phyloP scores from a whole-genome alignment of 2,113 vertebrate species.

The Sitta europaea region DNA sequence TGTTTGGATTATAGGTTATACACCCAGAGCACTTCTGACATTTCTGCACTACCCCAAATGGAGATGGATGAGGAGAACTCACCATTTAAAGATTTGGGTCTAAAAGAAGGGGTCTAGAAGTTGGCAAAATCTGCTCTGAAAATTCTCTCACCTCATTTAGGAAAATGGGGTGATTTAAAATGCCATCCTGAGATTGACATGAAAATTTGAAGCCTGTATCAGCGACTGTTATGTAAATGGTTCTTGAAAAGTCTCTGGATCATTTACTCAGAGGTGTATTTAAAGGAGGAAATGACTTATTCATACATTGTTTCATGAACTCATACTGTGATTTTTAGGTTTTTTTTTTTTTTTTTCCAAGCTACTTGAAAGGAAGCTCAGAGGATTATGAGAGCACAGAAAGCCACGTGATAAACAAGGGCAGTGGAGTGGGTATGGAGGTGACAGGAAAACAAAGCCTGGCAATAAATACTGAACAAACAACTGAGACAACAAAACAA shows the following conservation, averaged over 20 bases:
- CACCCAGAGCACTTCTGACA: background rate
- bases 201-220: constrained; percentile 49
- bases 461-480: background rate
- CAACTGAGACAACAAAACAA: background rate
- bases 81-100: background rate
- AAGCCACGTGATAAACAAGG: background rate
- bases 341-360: background rate
- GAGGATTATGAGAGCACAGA: background rate
- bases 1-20: background rate
- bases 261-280: constrained; percentile 51
- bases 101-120: constrained; percentile 14
- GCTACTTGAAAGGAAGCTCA: background rate
- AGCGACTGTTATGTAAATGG: constrained; percentile 59
- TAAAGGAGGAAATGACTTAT: constrained; percentile 63
- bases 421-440: background rate
- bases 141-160: background rate
- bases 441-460: background rate
- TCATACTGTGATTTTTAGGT: constrained; percentile 4
- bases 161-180: constrained; percentile 49
- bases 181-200: constrained; percentile 42
- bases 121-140: background rate
- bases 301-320: constrained; percentile 37
- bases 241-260: constrained; percentile 40
- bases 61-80: background rate
- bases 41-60: background rate